Base-by-base conservation (phyloP, 2,797 vertebrate species). In the Oreochromis grahami region DNA sequence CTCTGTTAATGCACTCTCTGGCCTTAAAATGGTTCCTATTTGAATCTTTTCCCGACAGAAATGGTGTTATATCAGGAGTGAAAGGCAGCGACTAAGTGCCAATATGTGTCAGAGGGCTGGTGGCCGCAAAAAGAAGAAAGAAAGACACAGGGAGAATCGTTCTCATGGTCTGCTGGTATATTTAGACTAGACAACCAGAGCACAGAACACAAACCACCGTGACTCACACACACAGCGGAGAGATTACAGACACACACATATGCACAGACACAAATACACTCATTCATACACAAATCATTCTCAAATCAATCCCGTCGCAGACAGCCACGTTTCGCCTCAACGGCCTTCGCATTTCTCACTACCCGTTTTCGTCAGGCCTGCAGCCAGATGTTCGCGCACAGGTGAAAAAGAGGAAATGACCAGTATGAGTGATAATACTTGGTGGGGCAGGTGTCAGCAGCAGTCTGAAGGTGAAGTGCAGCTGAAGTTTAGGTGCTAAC, bases 141-240 rank as follows among this genome's bases (percentile, higher is more conserved):
- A 36, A 82, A 87, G 32, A 85, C 63, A 78, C 77, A 84, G 83
- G 87, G 86, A 93, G 85, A 88, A 80, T 88, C 72, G 83, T 92
- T 95, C 93, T 93, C 94, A 92, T 89, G 86, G 87, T 86, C 83
- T n/a, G 15, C 68, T 88, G 84, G 87, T 93, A 94, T 90, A 93
- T 94, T 93, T 93, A 94, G 92, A 91, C 91, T 68, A 94, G 89
- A 94, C 85, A 60, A 88, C 81, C 43, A 29, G 79, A 78, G 83
- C 56, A n/a, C 80, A 79, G 65, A 86, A 88, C 82, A 78, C 83
- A 89, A 86, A 90, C 90, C 89, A 70, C 83, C n/a, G 29, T 92
- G 91, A 90, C 82, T 92, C 91, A 93, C 88, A 86, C 83, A 87
- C 70, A 68, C 41, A 60, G 10, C 74, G 13, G 50, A 6, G 45